A percentile compares a stretch with the other conserved stretches of the same genome.
phyloP scores from a whole-genome alignment of 2,113 vertebrate species.

The Apus apus region DNA sequence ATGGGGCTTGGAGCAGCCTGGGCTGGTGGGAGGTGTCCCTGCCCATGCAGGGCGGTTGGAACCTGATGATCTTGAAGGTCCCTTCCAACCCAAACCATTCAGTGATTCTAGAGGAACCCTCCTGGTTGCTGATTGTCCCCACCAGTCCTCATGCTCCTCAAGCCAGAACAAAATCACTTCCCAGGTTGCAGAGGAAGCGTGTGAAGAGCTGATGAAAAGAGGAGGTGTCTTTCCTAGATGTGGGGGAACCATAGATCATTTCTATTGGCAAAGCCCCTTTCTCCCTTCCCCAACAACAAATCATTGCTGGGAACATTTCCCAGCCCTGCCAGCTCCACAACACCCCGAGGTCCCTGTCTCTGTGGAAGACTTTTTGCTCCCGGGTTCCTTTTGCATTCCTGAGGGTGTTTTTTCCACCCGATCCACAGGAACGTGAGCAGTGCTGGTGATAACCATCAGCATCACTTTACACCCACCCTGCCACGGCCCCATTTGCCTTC shows the following conservation, averaged over 20 bases:
- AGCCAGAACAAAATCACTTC: neutral
- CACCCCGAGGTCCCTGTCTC: rapidly evolving
- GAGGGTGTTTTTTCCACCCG: slow-evolving; percentile 2
- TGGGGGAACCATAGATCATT: neutral
- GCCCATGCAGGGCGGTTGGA: too few species aligned
- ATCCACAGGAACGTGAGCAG: neutral
- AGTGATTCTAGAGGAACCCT: neutral
- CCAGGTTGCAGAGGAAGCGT: neutral
- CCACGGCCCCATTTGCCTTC: slow-evolving; percentile 20
- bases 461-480: neutral
- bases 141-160: neutral
- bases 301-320: neutral
- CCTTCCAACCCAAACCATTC: too few species aligned
- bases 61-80: too few species aligned
- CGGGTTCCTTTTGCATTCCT: neutral
- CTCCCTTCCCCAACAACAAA: neutral
- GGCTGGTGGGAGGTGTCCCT: too few species aligned
- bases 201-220: neutral
- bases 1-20: too few species aligned
- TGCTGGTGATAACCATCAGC: neutral
- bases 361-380: neutral
- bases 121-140: neutral
- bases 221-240: rapidly evolving
- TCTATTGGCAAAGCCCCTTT: rapidly evolving
- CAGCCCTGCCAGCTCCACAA: neutral